Evolutionary conservation across 2,113 vertebrate species (phyloP), one percentile per base, ranked within the genome.

Genomic region (Neomonachus schauinslandi): DNA sequence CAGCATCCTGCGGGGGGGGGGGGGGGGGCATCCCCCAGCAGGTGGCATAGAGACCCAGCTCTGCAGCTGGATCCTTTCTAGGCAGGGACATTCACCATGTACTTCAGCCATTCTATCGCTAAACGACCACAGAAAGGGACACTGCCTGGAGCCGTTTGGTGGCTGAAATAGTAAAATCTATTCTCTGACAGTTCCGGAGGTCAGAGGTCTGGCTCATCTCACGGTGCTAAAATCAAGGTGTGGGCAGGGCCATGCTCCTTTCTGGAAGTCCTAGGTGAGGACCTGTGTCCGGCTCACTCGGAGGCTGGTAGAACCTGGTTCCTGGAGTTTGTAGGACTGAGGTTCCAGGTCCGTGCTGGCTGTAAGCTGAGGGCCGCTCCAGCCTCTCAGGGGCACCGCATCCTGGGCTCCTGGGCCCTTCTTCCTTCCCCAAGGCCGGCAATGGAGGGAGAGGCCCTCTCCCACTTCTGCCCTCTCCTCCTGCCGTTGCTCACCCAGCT

Each of bases 221-320:
- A 2, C 55, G 3, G 26, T 19, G 26, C 42, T 33, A 21, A 57
- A 89, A 18, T n/a, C 71, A 18, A 61, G 55, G 72, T 18, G 4
- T 4, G 88, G 88, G 31, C 88, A 33, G 39, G 14, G 14, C 39
- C 31, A 4, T 46, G 39, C 24, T 76, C 79, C 53, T n/a, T 61
- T n/a, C 72, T 49, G 88, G 55, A 26, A 1, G 31, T 61, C 39
- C 5, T 4, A 28, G 21, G 39, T 14, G 39, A 26, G 57, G 10
- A 2, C 4, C 18, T 1, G 0, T 9, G 53, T 59, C 71, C 12
- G 5, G 39, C 71, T 76, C 55, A 6, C 11, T 57, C 2, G 5
- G 69, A 2, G 19, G 36, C 36, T 61, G 18, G 12, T 13, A 42
- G 71, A 33, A 31, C 21, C 39, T 12, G 21, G 53, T 57, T 76